Base-by-base conservation (phyloP, 2,113 vertebrate species). In the Calypte anna region DNA sequence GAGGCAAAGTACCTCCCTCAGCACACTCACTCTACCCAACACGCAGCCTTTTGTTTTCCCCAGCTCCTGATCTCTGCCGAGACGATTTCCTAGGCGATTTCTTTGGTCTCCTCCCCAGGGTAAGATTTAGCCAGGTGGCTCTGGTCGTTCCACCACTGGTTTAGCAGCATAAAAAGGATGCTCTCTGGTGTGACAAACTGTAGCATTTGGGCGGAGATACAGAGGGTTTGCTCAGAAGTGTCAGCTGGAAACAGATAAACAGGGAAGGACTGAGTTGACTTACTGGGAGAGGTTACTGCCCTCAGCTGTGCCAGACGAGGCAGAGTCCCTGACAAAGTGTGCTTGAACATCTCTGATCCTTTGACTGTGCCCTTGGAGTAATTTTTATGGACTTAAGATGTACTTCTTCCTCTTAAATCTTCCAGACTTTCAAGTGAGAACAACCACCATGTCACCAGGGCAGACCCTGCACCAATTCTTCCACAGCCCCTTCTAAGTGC, bases 1-100 rank as follows among this genome's bases (percentile, higher is more conserved):
- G 67, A 80, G 59, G 53, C 82, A 92, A 92, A 94, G 43, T 44
- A 59, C 61, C 43, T 90, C 76, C 72, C 58, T 91, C 88, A 92
- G 77, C 63, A 88, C 59, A 44, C 90, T 87, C 55, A 50, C 54
- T 36, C 21, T 33, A 23, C 82, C 75, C 23, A 89, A 53, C 68
- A 38, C 44, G 33, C 18, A 67, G 74, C 21, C 25, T n/a, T 23
- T 87, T 28, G 38, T 48, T 91, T 90, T 66, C 69, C 28, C 10
- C 3, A 48, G 40, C 7, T 4, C 44, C 46, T 91, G 36, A 57
- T 78, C 54, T 79, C 36, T 86, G 17, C 33, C 61, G 40, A 54
- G 22, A 44, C 44, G 77, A 40, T 25, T 55, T 63, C 9, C 5
- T 25, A n/a, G 67, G n/a, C 38, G 61, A 22, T 5, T 17, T 28